Evolutionary conservation across 2,888 invertebrate genomes (phyloP), one percentile per base, ranked within the genome.

Genomic region (Scrobipalpa atriplicella): DNA sequence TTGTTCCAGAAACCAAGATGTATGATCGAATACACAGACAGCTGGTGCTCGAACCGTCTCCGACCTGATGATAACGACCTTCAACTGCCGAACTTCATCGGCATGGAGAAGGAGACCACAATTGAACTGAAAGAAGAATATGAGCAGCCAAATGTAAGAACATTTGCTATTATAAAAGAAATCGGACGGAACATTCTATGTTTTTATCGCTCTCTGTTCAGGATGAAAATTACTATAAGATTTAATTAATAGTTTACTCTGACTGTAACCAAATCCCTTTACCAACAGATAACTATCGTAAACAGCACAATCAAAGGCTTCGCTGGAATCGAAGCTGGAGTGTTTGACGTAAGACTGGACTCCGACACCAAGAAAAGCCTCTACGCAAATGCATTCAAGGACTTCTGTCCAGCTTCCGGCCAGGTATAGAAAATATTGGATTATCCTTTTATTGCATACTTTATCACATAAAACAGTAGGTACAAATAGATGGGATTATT

Each of bases 351-450:
- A 8, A 16, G 5, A 1, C 11, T 38, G 11, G 38, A 38, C 54
- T 19, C 18, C 10, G 29, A 38, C 2, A 9, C 8, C 36, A 58
- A 9, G 16, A 7, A 16, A 38, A 16, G 1, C 8, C 21, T 36
- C 1, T 38, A 13, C 38, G n/a, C 16, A 8, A n/a, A 11, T 1
- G 18, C 39, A 0, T 43, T 77, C 84, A 0, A 47, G 63, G 0
- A 36, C 38, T 90, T 91, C 74, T 92, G 92, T 68, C 71, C 74
- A 0, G 66, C 71, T 0, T 74, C 70, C 1, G 77, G 83, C 9
- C 71, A 72, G 0, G 66, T 80, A 1, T n/a, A n/a, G n/a, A n/a
- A n/a, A n/a, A n/a, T n/a, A n/a, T n/a, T n/a, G n/a, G n/a, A n/a
- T n/a, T n/a, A n/a, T n/a, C n/a, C n/a, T n/a, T n/a, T n/a, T n/a